These are phyloP conservation scores for Trichonephila clavata DNA, from an alignment of 1,140 invertebrate species.

Conservation along the genomic window DNA sequence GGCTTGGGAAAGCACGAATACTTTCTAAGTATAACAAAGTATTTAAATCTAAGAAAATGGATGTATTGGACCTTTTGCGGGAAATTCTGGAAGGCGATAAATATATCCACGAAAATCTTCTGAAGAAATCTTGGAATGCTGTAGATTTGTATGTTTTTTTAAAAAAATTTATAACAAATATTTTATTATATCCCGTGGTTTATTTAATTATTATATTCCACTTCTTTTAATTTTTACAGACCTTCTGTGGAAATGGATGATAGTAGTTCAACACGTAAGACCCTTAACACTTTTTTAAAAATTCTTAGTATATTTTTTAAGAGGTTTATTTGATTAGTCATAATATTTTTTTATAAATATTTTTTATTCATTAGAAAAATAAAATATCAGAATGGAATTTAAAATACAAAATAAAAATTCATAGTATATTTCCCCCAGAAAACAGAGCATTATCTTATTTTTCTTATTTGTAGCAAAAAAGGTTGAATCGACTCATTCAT, in stretches of 20 bases:
- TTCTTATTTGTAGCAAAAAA: neutral
- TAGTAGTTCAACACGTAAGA: neutral
- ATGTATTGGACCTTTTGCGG: slow-evolving; percentile 22
- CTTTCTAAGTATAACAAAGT: neutral
- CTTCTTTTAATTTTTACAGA: neutral
- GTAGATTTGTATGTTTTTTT: neutral
- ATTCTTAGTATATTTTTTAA: no score
- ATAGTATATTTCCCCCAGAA: neutral
- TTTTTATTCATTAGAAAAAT: neutral
- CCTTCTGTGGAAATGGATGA: neutral
- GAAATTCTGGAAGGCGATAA: slow-evolving; percentile 16
- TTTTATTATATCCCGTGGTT: no score
- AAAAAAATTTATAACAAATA: no score
- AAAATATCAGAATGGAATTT: neutral
- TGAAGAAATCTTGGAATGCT: neutral
- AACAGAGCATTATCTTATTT: neutral
- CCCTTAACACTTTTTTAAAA: no score
- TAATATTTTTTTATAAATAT: no score
- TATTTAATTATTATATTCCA: no score
- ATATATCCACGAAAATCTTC: slow-evolving; percentile 12
- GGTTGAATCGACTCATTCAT: neutral
- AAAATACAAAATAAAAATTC: neutral
- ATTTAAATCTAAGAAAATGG: slow-evolving; percentile 25
- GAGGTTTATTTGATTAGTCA: no score
- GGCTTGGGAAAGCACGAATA: neutral